Evolutionary conservation across 92 coral and sea anemone genomes (phyloP).

Genomic region (Phenganax marumi): DNA sequence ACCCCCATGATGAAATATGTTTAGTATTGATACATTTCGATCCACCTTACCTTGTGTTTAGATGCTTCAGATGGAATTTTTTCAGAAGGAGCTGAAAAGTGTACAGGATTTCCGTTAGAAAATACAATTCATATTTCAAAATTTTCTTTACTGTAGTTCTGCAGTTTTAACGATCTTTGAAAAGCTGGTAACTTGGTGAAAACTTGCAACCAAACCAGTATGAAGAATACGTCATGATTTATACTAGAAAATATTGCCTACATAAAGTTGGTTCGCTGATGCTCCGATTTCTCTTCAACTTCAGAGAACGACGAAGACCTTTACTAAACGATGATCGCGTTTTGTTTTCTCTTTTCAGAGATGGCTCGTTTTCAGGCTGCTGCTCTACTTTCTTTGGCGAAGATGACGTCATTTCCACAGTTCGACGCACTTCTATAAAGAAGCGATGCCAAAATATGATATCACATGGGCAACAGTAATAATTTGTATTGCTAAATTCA

Average conservation of each 20-base stretch:
- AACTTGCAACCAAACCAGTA: background rate
- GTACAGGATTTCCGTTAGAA: background rate
- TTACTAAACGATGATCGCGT: slow-evolving; percentile 82
- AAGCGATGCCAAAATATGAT: background rate
- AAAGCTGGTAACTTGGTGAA: background rate
- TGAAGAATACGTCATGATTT: background rate
- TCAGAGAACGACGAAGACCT: slow-evolving; percentile 58
- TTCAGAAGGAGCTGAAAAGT: slow-evolving; percentile 21
- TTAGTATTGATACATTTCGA: no score
- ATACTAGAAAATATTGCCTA: slow-evolving; percentile 26
- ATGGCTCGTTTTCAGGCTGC: background rate
- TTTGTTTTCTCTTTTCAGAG: slow-evolving; percentile 29
- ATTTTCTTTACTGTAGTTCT: background rate
- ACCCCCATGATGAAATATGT: no score
- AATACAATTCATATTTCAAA: background rate
- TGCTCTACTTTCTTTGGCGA: background rate
- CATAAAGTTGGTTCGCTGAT: slow-evolving; percentile 93
- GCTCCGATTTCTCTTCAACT: slow-evolving; percentile 77
- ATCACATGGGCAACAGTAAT: background rate
- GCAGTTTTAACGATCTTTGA: background rate
- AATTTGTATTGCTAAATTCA: background rate
- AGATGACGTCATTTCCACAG: background rate
- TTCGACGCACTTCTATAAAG: slow-evolving; percentile 1
- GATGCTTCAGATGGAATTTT: background rate
- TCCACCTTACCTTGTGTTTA: slow-evolving; percentile 12